Evolutionary conservation across 2,888 invertebrate species (phyloP), one percentile per base, ranked within the genome.

Genomic region (Hartigia nigra): DNA sequence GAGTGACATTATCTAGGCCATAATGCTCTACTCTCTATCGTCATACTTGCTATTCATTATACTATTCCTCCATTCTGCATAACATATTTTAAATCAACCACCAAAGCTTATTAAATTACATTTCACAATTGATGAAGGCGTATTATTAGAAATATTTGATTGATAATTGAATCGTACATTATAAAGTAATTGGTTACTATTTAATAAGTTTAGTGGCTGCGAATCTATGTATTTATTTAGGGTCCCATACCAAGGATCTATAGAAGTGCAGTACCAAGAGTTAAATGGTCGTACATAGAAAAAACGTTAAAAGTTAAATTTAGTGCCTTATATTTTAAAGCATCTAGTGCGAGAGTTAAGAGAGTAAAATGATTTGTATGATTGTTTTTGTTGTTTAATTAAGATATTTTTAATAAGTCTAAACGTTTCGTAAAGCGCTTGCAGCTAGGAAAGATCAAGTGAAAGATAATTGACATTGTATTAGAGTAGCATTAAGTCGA

Each of bases 21-120:
- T 85, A 87, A 89, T 90, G 86, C 87, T 90, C 89, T 89, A 90
- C 85, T n/a, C 81, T 86, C 88, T 90, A 88, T 85, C 72, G 77
- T 82, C 80, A 79, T 83, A 84, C 82, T 84, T 79, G 81, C 84
- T 87, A 87, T 75, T 85, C 84, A 84, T 84, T 83, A 80, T 86
- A 87, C 87, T 86, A 87, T 80, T 87, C 82, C 76, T 78, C 76
- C 79, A 85, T 87, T 85, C 84, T 81, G 82, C 86, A 83, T 84
- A 82, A 83, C 81, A 83, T 76, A 79, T 80, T 81, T 39, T 55
- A 1, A 23, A 77, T 81, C 81, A 86, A 87, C 86, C 86, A 85
- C 85, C 86, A 82, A 86, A 84, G 82, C 86, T 88, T 84, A 83
- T 85, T 83, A 83, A 82, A 84, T 82, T 81, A 81, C 76, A n/a